Evolutionary conservation across 1,140 invertebrate genomes (phyloP).

Genomic region (Zophobas morio): DNA sequence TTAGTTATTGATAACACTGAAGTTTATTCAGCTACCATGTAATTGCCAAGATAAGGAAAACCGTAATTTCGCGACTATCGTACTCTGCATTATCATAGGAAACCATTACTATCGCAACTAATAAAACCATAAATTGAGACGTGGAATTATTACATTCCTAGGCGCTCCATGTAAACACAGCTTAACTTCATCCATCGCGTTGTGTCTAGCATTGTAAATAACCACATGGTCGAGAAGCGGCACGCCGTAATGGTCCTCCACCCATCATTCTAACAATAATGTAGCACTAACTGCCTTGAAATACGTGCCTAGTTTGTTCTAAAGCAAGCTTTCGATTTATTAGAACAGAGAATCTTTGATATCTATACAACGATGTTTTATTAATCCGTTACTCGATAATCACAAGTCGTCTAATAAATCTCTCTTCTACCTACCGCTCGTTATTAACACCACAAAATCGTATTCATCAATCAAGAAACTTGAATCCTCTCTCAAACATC

Average conservation of each 20-base stretch:
- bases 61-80: too few relatives aligned
- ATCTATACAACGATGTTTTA: slow-evolving; percentile 34
- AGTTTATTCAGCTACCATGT: too few relatives aligned
- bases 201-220: slow-evolving; percentile 7
- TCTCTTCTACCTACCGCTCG: slow-evolving; percentile 32
- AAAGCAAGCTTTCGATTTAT: slow-evolving; percentile 5
- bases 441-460: slow-evolving; percentile 40
- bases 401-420: slow-evolving; percentile 32
- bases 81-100: too few relatives aligned
- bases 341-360: slow-evolving; percentile 13
- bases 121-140: too few relatives aligned
- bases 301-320: slow-evolving; percentile 16
- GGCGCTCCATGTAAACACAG: too few relatives aligned
- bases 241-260: slow-evolving; percentile 8
- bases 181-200: background rate
- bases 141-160: too few relatives aligned
- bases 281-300: background rate
- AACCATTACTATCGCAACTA: too few relatives aligned
- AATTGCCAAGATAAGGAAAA: too few relatives aligned
- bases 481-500: slow-evolving; percentile 34
- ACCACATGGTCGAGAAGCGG: slow-evolving; percentile 5
- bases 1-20: too few relatives aligned
- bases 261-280: slow-evolving; percentile 10
- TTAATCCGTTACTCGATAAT: slow-evolving; percentile 30
- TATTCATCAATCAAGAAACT: slow-evolving; percentile 43